A percentile compares a stretch with the other conserved stretches of the same genome.
Conservation (phyloP, 1,140 invertebrate species). For the Megalopta genalis region DNA sequence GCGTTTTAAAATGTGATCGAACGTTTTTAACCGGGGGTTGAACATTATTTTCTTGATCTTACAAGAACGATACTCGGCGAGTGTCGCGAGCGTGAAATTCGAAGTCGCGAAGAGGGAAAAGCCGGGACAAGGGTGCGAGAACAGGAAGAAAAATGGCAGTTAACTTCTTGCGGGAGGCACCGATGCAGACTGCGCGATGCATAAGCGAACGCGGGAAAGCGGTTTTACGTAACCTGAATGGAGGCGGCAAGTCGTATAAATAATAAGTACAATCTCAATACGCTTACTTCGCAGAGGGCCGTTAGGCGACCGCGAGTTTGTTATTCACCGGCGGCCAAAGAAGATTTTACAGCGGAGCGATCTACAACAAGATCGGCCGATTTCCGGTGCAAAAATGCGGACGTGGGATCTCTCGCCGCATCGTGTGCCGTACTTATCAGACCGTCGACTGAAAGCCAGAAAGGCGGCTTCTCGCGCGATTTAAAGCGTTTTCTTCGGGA, state of each 20-base stretch:
- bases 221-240: slow-evolving; percentile 28
- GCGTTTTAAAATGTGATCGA: no score
- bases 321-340: slow-evolving; percentile 20
- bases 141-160: not conserved
- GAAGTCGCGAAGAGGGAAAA: not conserved
- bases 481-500: not conserved
- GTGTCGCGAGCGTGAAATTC: not conserved
- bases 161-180: not conserved
- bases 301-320: not conserved
- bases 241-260: slow-evolving; percentile 22
- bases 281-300: slow-evolving; percentile 6
- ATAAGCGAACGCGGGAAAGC: slow-evolving; percentile 39
- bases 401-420: not conserved
- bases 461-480: slow-evolving; percentile 14
- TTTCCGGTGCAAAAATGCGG: not conserved
- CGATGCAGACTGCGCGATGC: not conserved
- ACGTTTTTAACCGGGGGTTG: no score
- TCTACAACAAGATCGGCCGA: not conserved
- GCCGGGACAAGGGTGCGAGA: not conserved
- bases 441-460: slow-evolving; percentile 3
- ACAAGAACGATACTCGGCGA: no score
- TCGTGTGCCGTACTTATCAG: slow-evolving; percentile 4
- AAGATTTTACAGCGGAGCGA: not conserved
- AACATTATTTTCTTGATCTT: no score
- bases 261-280: slow-evolving; percentile 21